Base-by-base conservation (phyloP, 2,888 invertebrate genomes). In the Endomychus coccineus region DNA sequence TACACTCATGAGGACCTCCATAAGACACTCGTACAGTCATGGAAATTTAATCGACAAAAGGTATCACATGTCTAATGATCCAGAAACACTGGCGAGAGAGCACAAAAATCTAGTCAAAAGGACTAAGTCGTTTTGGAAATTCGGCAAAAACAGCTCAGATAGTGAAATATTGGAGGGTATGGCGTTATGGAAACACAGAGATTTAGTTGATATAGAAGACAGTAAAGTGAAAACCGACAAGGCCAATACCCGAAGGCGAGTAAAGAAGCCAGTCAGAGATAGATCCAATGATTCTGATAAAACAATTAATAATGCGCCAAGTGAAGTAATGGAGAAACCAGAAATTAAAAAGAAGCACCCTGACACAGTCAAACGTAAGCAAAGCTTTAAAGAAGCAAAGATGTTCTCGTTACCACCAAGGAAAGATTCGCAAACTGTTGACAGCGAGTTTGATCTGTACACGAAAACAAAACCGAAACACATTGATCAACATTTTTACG, bases 61-160 rank as follows among this genome's bases (percentile, higher is more conserved):
- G 39, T 62, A 56, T 54, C 77, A 72, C 50, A 64, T 71, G 47
- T 74, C 71, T 16, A 77, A 73, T 49, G 72, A 74, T 50, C 71
- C 74, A 51, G 74, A 74, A 50, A 71, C 64, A 64, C 56, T 64
- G n/a, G 70, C 69, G 34, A 67, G 71, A 59, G 75, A 77, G 57
- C 67, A 74, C 52, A 78, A 77, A 45, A 75, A 78, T 1, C 75
- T 80, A 39, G 77, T 88, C 0, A 88, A 88, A 55, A 69, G 88
- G 28, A 87, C 86, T 0, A 88, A 87, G 59, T 86, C 86, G 0
- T 83, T 88, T 57, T 88, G 88, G 88, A 80, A 82, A 54, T 87
- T 88, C 52, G 80, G 86, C 13, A 76, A 80, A 36, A 69, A 68
- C 33, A 77, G 76, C 2, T 74, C 74, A 11, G 77, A 80, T 36